Evolutionary conservation across 2,113 vertebrate species (phyloP).

Genomic region (Thomomys bottae): DNA sequence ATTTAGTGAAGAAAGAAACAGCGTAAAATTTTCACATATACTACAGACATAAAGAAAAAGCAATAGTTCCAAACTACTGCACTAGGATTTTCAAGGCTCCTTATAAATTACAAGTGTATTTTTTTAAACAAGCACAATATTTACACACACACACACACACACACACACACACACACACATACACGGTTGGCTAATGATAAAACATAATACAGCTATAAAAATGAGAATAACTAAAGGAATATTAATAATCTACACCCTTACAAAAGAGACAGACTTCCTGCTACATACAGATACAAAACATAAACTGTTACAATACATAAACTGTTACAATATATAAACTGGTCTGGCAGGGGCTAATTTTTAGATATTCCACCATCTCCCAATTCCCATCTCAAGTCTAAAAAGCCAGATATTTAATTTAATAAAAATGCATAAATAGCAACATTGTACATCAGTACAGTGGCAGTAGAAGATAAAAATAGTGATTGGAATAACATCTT

Average conservation of each 20-base stretch:
- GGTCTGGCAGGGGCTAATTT: conserved; percentile 7
- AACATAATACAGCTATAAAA: conserved; percentile 33
- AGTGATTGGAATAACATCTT: neutral
- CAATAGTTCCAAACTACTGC: conserved; percentile 31
- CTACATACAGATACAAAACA: neutral
- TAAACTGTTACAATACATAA: conserved; percentile 15
- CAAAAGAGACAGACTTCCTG: conserved; percentile 1
- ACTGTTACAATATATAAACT: neutral
- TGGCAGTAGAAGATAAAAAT: neutral
- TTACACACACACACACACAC: too few species aligned
- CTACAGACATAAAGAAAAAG: neutral
- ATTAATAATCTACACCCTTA: neutral
- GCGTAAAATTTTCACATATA: neutral
- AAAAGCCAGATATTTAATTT: conserved; percentile 36
- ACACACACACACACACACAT: too few species aligned
- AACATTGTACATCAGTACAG: neutral
- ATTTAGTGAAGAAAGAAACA: neutral
- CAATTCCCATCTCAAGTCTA: neutral
- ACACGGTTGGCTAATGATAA: conserved; percentile 32
- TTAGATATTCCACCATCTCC: neutral
- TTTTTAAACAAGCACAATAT: neutral
- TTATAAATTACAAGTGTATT: conserved; percentile 43
- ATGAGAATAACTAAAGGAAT: neutral
- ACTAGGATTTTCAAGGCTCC: conserved; percentile 42
- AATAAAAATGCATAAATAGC: neutral